Evolutionary conservation across 2,888 invertebrate genomes (phyloP).

Genomic region (Xylocampa areola): DNA sequence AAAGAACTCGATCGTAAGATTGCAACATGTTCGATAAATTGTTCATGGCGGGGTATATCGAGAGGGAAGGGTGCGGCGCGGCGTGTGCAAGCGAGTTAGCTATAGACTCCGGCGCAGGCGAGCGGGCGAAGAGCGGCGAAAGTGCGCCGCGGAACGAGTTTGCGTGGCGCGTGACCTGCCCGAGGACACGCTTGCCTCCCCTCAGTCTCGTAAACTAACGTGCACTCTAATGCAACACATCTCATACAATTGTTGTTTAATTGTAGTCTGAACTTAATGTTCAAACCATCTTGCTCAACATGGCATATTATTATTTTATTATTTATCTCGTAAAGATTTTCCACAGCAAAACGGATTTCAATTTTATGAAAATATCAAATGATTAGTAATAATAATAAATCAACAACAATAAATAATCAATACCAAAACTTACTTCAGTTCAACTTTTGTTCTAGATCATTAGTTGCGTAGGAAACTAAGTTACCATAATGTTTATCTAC

Average conservation of each 20-base stretch:
- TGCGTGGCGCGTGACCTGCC: constrained; percentile 86
- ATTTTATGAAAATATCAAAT: neutral
- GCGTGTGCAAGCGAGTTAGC: constrained; percentile 76
- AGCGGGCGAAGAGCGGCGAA: constrained; percentile 83
- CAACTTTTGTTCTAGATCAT: no score
- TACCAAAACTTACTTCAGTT: no score
- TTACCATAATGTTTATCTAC: no score
- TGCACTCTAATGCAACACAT: constrained; percentile 62
- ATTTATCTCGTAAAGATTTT: neutral
- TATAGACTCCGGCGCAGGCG: constrained; percentile 78
- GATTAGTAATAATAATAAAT: no score
- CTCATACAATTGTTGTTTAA: constrained; percentile 57
- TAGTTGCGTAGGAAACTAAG: no score
- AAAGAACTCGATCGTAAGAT: constrained; percentile 52
- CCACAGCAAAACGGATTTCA: neutral
- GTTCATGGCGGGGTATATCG: constrained; percentile 59
- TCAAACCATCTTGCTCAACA: neutral
- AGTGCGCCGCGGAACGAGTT: constrained; percentile 86
- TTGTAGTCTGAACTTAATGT: constrained; percentile 29
- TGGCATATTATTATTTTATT: neutral
- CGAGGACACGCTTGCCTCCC: constrained; percentile 81
- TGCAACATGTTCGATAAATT: constrained; percentile 56
- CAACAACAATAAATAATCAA: no score
- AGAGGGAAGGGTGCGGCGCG: constrained; percentile 63
- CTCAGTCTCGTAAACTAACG: constrained; percentile 71